Base-by-base conservation (phyloP, 30 jellyfish, hydroid and myxozoan species). In the Turritopsis dohrnii region DNA sequence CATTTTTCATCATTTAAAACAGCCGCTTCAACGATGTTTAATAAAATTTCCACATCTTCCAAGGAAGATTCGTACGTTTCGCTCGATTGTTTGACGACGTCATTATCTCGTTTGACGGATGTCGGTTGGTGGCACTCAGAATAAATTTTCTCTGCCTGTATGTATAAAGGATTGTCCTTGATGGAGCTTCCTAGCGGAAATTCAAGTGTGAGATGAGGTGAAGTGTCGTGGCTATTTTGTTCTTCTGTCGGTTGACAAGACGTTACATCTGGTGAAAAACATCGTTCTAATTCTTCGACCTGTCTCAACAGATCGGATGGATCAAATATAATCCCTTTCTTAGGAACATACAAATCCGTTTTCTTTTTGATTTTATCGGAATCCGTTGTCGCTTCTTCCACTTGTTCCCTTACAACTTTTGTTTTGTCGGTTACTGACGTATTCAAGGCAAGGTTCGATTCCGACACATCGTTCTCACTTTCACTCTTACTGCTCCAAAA, bases 401-500 rank as follows among this genome's bases (percentile, higher is more conserved):
- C 73, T 60, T 60, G 73, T n/a, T n/a, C n/a, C n/a, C n/a, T n/a
- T n/a, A n/a, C n/a, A n/a, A n/a, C n/a, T n/a, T n/a, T n/a, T 41
- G 60, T 41, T 5, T 41, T 41, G 5, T 41, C 60, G 13, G 60
- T 13, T 3, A 13, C 5, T 19, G 77, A 7, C 22, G 77, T 1
- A 8, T 23, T n/a, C 77, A 69, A 1, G 19, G 22, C 28, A n/a
- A 27, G 23, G 9, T 23, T 16, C 16, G 8, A 69, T 53, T 53
- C 53, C 24, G 52, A 27, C 22, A 53, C 20, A 18, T 18, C 54
- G 27, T 53, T 80, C 53, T 53, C 53, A 29, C 81, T 27, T 53
- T 65, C 87, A 16, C 83, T 93, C 73, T 84, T 94, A 29, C 82
- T 85, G 53, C 83, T 84, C 97, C 97, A 91, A 84, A 91, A 91